A percentile compares a stretch with the other conserved stretches of the same genome.
These are phyloP conservation scores for Dreissena rostriformis DNA, from an alignment of 1,140 invertebrate genomes.

Conservation along the genomic window DNA sequence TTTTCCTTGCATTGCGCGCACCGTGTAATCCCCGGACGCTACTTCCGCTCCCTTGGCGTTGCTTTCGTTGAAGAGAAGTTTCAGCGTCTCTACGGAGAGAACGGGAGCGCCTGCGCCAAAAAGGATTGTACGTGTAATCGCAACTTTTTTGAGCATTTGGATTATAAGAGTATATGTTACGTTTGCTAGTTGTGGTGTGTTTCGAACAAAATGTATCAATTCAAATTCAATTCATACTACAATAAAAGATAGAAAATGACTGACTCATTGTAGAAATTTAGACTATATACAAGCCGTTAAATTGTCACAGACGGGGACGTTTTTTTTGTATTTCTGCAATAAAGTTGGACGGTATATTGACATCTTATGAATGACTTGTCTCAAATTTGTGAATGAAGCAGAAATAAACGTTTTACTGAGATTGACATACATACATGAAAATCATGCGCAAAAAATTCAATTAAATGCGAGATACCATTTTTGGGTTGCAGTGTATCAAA, in stretches of 20 bases:
- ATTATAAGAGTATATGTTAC: not conserved
- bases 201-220: not conserved
- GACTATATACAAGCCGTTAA: too few relatives aligned
- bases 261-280: not conserved
- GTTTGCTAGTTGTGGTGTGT: not conserved
- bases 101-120: conserved; percentile 19
- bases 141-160: not conserved
- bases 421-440: too few relatives aligned
- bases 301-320: too few relatives aligned
- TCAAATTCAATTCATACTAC: not conserved
- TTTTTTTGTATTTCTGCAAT: too few relatives aligned
- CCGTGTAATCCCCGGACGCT: conserved; percentile 12
- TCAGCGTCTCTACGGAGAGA: conserved; percentile 34
- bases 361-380: too few relatives aligned
- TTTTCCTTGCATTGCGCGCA: conserved; percentile 3
- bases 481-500: too few relatives aligned
- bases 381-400: too few relatives aligned
- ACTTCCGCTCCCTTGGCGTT: conserved; percentile 6
- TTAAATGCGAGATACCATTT: too few relatives aligned
- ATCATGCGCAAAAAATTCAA: too few relatives aligned
- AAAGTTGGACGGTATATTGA: too few relatives aligned
- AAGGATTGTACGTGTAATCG: not conserved
- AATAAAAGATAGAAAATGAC: not conserved
- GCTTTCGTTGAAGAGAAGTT: conserved; percentile 17
- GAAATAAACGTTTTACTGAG: too few relatives aligned